A percentile compares a stretch with the other conserved stretches of the same genome.
Conservation (phyloP, 2,797 vertebrate genomes). For the Pangasius macronema region DNA sequence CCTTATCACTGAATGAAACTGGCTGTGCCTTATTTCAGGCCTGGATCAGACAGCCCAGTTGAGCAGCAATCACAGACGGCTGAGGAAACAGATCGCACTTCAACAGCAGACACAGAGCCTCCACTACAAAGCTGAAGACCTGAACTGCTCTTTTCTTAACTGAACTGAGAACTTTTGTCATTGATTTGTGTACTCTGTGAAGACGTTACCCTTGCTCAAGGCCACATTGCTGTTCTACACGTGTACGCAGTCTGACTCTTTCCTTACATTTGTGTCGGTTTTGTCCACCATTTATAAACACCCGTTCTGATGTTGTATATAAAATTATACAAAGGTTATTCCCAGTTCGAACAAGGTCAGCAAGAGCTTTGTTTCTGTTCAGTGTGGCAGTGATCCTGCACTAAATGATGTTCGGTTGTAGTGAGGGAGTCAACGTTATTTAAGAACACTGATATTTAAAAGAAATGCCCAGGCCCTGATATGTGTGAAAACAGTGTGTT, state of each 20-base stretch:
- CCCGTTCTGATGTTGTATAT: constrained; percentile 61
- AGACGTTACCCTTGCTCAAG: constrained; percentile 35
- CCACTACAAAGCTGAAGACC: constrained; percentile 71
- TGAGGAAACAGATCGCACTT: constrained; percentile 65
- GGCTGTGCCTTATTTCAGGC: constrained; percentile 52
- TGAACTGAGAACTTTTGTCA: constrained; percentile 62
- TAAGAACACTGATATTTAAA: constrained; percentile 64
- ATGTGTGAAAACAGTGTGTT: constrained; percentile 63
- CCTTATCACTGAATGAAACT: neutral
- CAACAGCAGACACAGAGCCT: constrained; percentile 67
- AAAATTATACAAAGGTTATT: constrained; percentile 63
- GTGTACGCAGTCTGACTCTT: constrained; percentile 41
- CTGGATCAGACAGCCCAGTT: constrained; percentile 67
- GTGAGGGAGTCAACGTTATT: constrained; percentile 35
- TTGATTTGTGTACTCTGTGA: constrained; percentile 59
- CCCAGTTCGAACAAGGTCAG: constrained; percentile 62
- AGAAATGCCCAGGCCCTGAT: constrained; percentile 63
- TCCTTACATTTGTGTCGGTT: constrained; percentile 61
- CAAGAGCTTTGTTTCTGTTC: constrained; percentile 35
- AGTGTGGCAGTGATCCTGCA: constrained; percentile 30
- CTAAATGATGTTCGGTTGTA: constrained; percentile 46
- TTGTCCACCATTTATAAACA: constrained; percentile 51
- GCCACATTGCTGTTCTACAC: constrained; percentile 47
- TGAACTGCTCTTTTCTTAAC: constrained; percentile 62
- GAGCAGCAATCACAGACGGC: constrained; percentile 62